Evolutionary conservation across 2,888 invertebrate genomes (phyloP).

Genomic region (Apoda limacodes): DNA sequence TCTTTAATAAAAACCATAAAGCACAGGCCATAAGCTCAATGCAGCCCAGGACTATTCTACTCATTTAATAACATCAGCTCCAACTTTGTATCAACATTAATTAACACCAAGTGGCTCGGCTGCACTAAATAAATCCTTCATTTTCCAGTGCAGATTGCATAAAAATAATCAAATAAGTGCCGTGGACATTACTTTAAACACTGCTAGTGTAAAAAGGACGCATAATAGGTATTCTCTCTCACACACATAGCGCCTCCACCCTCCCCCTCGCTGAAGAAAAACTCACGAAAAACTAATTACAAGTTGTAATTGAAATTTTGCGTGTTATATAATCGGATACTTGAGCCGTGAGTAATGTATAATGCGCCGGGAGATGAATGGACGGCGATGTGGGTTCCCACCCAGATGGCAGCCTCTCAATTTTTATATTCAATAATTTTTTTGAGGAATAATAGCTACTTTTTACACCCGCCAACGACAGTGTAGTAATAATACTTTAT

Average conservation of each 20-base stretch:
- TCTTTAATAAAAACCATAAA: too few species aligned
- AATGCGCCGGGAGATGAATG: slow-evolving; percentile 65
- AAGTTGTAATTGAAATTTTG: slow-evolving; percentile 73
- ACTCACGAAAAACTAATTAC: slow-evolving; percentile 73
- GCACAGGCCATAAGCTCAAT: too few species aligned
- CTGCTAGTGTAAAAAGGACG: slow-evolving; percentile 34
- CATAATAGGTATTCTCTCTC: slow-evolving; percentile 28
- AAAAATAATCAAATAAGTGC: slow-evolving; percentile 68
- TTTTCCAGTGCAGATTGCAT: slow-evolving; percentile 63
- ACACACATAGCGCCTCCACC: slow-evolving; percentile 40
- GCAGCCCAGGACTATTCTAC: too few species aligned
- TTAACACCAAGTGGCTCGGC: slow-evolving; percentile 46
- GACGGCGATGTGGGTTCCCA: slow-evolving; percentile 43
- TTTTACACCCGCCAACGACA: too few species aligned
- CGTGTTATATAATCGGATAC: slow-evolving; percentile 72
- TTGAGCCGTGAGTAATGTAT: slow-evolving; percentile 70
- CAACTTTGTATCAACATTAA: too few species aligned
- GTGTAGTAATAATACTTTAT: too few species aligned
- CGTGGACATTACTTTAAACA: slow-evolving; percentile 61
- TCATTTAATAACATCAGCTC: too few species aligned
- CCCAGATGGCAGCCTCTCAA: too few species aligned
- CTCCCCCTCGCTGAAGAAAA: slow-evolving; percentile 67
- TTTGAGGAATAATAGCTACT: too few species aligned
- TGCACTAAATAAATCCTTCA: slow-evolving; percentile 57
- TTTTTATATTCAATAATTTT: too few species aligned